Conservation (phyloP, 1,140 invertebrate genomes). For the Psilanteris sp. region DNA sequence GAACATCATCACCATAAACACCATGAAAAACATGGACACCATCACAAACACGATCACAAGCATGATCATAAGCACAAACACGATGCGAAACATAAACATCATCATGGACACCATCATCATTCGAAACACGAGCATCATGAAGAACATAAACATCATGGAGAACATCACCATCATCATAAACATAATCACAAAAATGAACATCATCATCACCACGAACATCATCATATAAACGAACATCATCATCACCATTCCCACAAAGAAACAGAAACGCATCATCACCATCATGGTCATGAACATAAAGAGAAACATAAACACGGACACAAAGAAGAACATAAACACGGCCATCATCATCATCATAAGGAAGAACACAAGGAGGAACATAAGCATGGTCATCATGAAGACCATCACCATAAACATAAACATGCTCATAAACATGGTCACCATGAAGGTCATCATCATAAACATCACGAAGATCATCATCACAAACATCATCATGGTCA, state of each 20-base stretch:
- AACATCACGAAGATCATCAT: conserved; percentile 67
- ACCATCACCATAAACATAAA: conserved; percentile 65
- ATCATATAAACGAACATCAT: no score
- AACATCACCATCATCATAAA: conserved; percentile 68
- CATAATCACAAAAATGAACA: no score
- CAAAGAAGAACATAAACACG: conserved; percentile 71
- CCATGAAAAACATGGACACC: no score
- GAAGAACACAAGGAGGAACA: conserved; percentile 71
- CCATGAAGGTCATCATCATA: conserved; percentile 65
- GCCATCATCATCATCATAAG: conserved; percentile 71
- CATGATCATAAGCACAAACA: no score
- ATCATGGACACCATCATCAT: conserved; percentile 61
- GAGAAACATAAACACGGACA: conserved; percentile 69
- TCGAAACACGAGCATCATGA: conserved; percentile 69
- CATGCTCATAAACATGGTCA: conserved; percentile 64
- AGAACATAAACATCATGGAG: no score
- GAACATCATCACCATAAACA: no score
- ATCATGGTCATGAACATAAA: no score
- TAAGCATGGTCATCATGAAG: conserved; percentile 65
- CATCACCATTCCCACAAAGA: no score
- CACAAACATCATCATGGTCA: conserved; percentile 68
- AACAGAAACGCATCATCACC: no score
- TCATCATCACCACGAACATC: no score
- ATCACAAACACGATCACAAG: no score
- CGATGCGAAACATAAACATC: conserved; percentile 59